Percentiles rank a stretch among this genome's conserved stretches.
Evolutionary conservation across 2,888 invertebrate species (phyloP).

Genomic region (Tinea trinotella): DNA sequence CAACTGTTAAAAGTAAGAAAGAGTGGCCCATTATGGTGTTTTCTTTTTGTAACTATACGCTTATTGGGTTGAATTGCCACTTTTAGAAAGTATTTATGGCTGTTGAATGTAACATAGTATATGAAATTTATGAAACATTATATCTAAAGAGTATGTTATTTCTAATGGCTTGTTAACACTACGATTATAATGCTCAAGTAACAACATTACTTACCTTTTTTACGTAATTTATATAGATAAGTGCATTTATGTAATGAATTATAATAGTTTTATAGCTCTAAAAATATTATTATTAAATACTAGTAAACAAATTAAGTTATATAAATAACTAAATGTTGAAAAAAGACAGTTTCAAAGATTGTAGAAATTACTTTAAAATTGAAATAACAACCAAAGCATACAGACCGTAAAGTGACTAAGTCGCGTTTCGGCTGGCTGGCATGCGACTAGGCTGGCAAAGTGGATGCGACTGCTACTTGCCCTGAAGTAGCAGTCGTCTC

Average conservation of each 20-base stretch:
- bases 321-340: too few relatives aligned
- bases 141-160: background rate
- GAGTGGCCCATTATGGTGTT: slow-evolving; percentile 34
- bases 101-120: slow-evolving; percentile 9
- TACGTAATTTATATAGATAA: background rate
- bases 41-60: slow-evolving; percentile 29
- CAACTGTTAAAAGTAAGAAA: slow-evolving; percentile 30
- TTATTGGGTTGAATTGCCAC: slow-evolving; percentile 45
- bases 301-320: too few relatives aligned
- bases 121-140: slow-evolving; percentile 16
- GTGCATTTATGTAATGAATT: background rate
- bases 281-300: too few relatives aligned
- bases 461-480: too few relatives aligned
- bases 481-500: too few relatives aligned
- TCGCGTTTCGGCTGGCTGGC: too few relatives aligned
- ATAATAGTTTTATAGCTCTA: background rate
- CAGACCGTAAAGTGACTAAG: too few relatives aligned
- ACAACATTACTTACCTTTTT: background rate
- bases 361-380: too few relatives aligned
- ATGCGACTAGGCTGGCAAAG: too few relatives aligned
- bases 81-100: slow-evolving; percentile 43
- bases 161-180: background rate
- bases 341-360: too few relatives aligned
- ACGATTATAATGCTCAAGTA: background rate
- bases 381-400: too few relatives aligned